A percentile compares a stretch with the other conserved stretches of the same genome.
Evolutionary conservation across 1,140 invertebrate genomes (phyloP).

Genomic region (Drosophila nannoptera): DNA sequence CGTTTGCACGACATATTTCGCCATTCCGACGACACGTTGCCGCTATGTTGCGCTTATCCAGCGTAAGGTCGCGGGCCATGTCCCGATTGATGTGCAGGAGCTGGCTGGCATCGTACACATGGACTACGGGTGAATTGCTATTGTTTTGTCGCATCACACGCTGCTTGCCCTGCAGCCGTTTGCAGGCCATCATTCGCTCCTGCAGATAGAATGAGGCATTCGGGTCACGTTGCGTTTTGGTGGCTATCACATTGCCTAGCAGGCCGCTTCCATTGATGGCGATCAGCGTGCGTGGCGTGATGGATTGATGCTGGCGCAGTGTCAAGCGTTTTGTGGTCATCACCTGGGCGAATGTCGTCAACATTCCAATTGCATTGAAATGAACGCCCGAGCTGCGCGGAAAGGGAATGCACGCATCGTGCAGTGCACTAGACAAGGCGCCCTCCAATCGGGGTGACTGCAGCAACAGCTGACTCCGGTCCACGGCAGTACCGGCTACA

Average conservation of each 20-base stretch:
- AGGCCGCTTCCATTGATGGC: slow-evolving; percentile 82
- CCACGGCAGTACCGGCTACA: slow-evolving; percentile 41
- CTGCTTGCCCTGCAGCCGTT: slow-evolving; percentile 52
- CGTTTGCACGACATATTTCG: slow-evolving; percentile 84
- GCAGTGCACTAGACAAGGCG: slow-evolving; percentile 80
- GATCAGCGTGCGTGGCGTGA: slow-evolving; percentile 82
- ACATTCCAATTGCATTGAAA: slow-evolving; percentile 91
- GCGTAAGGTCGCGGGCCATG: slow-evolving; percentile 91
- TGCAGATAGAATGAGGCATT: slow-evolving; percentile 90
- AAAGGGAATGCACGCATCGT: slow-evolving; percentile 94
- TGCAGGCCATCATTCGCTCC: slow-evolving; percentile 83
- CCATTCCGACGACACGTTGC: slow-evolving; percentile 89
- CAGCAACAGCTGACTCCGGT: slow-evolving; percentile 76
- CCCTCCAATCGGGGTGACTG: slow-evolving; percentile 76
- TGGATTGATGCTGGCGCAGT: slow-evolving; percentile 63
- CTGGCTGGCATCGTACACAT: slow-evolving; percentile 89
- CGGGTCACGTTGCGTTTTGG: slow-evolving; percentile 81
- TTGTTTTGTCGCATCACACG: slow-evolving; percentile 78
- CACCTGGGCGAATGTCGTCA: slow-evolving; percentile 92
- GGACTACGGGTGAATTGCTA: slow-evolving; percentile 82
- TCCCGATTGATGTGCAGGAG: slow-evolving; percentile 89
- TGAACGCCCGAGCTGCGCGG: slow-evolving; percentile 95
- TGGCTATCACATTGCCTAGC: slow-evolving; percentile 81
- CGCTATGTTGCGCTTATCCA: slow-evolving; percentile 82
- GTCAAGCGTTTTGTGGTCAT: slow-evolving; percentile 85